Conservation (phyloP, 2,797 vertebrate species). For the Ciconia nigra region DNA sequence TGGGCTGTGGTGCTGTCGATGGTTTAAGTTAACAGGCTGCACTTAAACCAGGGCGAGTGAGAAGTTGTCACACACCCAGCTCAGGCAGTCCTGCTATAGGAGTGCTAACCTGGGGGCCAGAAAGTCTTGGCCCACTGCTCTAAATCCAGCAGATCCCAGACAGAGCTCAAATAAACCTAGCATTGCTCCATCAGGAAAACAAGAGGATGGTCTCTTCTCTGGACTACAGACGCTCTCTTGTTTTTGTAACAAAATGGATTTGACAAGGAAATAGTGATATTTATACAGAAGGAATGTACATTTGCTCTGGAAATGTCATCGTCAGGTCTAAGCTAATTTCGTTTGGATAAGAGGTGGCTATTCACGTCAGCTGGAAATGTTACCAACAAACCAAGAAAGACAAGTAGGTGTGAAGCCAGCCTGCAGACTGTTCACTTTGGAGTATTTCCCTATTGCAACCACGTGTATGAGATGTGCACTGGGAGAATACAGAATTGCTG, state of each 20-base stretch:
- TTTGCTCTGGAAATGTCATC: not conserved
- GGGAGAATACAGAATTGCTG: not conserved
- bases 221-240: accelerated
- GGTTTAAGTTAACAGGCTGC: not conserved
- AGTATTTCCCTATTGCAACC: not conserved
- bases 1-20: not conserved
- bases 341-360: not conserved
- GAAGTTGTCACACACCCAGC: not conserved
- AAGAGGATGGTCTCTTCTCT: not conserved
- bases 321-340: not conserved
- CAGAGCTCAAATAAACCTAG: not conserved
- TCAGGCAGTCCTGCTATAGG: not conserved
- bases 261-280: not conserved
- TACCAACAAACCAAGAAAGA: not conserved
- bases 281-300: not conserved
- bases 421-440: not conserved
- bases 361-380: not conserved
- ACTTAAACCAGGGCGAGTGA: not conserved
- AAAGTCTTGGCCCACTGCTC: not conserved
- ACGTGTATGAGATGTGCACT: not conserved
- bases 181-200: not conserved
- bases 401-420: not conserved
- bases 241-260: not conserved
- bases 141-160: not conserved
- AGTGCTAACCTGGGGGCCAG: not conserved